A percentile compares a stretch with the other conserved stretches of the same genome.
Conservation (phyloP, 2,888 invertebrate genomes). For the Periphyllus acericola region DNA sequence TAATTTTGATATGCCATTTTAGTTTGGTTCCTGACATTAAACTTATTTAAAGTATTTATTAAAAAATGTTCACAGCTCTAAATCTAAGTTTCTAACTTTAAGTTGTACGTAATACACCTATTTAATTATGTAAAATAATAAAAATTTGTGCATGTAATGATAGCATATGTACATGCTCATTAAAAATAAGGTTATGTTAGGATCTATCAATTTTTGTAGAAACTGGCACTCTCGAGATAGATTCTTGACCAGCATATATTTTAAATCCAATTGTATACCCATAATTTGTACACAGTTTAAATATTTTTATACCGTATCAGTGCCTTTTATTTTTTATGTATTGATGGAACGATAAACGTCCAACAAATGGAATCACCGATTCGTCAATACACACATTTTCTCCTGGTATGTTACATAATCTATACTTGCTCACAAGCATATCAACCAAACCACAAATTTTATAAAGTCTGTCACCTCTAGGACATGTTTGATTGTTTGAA, state of each 20-base stretch:
- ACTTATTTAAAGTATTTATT: no score
- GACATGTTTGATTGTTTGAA: slow-evolving; percentile 9
- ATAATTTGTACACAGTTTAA: slow-evolving; percentile 57
- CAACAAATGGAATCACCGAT: not conserved
- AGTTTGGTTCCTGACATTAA: no score
- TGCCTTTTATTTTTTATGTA: no score
- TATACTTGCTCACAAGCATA: slow-evolving; percentile 9
- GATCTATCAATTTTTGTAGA: slow-evolving; percentile 10
- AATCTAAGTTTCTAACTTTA: no score
- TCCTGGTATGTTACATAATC: slow-evolving; percentile 3
- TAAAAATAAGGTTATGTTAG: no score
- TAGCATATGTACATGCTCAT: no score
- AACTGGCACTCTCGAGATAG: not conserved
- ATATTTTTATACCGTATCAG: slow-evolving; percentile 64
- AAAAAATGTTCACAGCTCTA: no score
- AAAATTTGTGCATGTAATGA: no score
- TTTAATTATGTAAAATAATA: no score
- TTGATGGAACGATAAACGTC: no score
- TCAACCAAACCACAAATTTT: slow-evolving; percentile 11
- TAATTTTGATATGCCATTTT: no score
- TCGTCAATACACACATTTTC: slow-evolving; percentile 63
- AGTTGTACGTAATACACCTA: no score
- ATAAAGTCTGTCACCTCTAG: slow-evolving; percentile 10
- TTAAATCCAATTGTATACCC: not conserved
- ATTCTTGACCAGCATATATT: slow-evolving; percentile 21